Evolutionary conservation across 1,140 invertebrate genomes (phyloP), one percentile per base, ranked within the genome.

Genomic region (Camponotus floridanus): DNA sequence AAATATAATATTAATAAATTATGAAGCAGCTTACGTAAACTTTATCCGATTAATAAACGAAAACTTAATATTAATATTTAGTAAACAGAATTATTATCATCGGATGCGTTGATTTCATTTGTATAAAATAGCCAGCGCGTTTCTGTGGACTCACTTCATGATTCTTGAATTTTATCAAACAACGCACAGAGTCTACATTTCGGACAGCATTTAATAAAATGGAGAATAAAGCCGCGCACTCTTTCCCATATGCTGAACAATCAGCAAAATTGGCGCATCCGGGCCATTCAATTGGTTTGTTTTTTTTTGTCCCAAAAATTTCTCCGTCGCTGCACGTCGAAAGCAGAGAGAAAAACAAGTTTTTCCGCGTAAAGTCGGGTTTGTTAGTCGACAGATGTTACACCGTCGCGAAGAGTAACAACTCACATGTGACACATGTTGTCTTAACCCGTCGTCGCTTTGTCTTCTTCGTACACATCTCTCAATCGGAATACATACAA

Each of bases 321-420:
- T 71, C 51, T 39, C 26, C 21, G 39, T 4, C 61, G 42, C 8
- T n/a, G 15, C 48, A 18, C 4, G 26, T 26, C 48, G 4, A 51
- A 51, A 51, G 45, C 45, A 18, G 48, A 5, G 15, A 13, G 67
- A 70, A 80, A 80, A 80, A 80, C 76, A 80, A 80, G 33, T 80
- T 79, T 31, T 51, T 26, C 26, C 59, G 26, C 59, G 62, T 15
- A 11, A 3, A 13, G 76, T 65, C 74, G 13, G 65, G 48, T 59
- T 6, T 71, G 21, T 57, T 11, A 26, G 33, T 21, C 36, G 55
- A 51, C 79, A 73, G 67, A 73, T 81, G 79, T 73, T 55, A 13
- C 51, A 3, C 33, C 18, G 6, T 21, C 48, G 48, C 4, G 3
- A 51, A 33, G n/a, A 21, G 21, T 70, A 59, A 70, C 76, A n/a